A percentile compares a stretch with the other conserved stretches of the same genome.
These are phyloP conservation scores for Poeciliopsis turneri DNA, from an alignment of 2,797 vertebrate genomes.

Conservation along the genomic window DNA sequence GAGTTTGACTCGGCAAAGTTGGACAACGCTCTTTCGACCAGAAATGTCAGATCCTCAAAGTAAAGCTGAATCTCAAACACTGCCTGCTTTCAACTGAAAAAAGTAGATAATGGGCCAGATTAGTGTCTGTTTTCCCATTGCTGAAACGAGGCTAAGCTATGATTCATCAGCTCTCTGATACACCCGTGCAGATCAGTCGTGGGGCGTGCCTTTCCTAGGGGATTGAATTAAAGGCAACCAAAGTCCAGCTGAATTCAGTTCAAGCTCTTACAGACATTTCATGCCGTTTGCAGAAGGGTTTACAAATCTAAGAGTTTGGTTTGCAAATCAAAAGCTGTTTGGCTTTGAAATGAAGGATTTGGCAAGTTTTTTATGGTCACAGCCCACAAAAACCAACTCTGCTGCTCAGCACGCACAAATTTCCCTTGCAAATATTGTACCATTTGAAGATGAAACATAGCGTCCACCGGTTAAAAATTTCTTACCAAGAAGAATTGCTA, in stretches of 20 bases:
- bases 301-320: slow-evolving; percentile 21
- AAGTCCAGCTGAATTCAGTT: background rate
- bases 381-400: background rate
- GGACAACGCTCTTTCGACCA: background rate
- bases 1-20: background rate
- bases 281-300: background rate
- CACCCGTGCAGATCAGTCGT: background rate
- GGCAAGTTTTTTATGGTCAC: background rate
- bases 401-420: background rate
- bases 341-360: background rate
- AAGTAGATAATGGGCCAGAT: background rate
- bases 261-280: background rate
- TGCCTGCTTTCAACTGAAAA: background rate
- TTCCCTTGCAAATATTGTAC: background rate
- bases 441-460: background rate
- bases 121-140: background rate
- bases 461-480: background rate
- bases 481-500: background rate
- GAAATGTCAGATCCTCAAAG: background rate
- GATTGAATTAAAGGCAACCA: background rate
- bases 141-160: background rate
- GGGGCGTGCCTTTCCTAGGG: background rate
- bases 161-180: background rate
- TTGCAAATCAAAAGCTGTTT: background rate
- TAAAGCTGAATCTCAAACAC: background rate